Conservation (phyloP, 2,888 invertebrate genomes). For the Julus scanicus region DNA sequence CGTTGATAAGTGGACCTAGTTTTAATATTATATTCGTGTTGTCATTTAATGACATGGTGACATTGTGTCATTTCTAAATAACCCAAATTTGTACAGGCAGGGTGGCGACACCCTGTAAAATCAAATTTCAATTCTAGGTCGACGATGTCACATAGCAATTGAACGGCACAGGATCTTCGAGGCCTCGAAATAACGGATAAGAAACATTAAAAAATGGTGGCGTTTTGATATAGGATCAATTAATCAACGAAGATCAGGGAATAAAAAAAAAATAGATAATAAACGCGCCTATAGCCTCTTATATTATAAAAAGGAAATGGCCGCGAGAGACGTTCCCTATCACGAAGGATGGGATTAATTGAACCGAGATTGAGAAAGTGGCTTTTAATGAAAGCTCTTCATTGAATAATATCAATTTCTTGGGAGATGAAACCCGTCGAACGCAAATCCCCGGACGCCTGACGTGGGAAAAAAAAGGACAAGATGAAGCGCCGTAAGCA, state of each 20-base stretch:
- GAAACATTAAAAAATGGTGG: neutral
- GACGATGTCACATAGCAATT: neutral
- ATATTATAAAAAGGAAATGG: slow-evolving; percentile 31
- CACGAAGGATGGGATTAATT: slow-evolving; percentile 4
- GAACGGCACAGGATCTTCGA: slow-evolving; percentile 27
- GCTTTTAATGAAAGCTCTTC: slow-evolving; percentile 4
- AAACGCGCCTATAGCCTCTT: neutral
- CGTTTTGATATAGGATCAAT: slow-evolving; percentile 23
- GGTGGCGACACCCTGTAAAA: neutral
- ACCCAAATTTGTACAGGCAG: too few relatives aligned
- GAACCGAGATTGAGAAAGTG: slow-evolving; percentile 6
- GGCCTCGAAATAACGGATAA: slow-evolving; percentile 29
- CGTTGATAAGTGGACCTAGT: too few relatives aligned
- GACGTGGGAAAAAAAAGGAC: neutral
- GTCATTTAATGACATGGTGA: too few relatives aligned
- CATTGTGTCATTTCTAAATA: too few relatives aligned
- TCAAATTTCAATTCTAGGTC: neutral
- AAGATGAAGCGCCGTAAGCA: neutral
- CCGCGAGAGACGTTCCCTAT: slow-evolving; percentile 6
- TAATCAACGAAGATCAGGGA: slow-evolving; percentile 26
- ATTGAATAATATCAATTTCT: slow-evolving; percentile 17
- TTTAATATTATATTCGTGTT: too few relatives aligned
- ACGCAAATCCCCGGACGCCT: neutral
- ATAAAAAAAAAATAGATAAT: slow-evolving; percentile 1
- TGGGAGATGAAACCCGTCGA: neutral